Conservation (phyloP, 2,888 invertebrate genomes). For the Drosophila rubida region DNA sequence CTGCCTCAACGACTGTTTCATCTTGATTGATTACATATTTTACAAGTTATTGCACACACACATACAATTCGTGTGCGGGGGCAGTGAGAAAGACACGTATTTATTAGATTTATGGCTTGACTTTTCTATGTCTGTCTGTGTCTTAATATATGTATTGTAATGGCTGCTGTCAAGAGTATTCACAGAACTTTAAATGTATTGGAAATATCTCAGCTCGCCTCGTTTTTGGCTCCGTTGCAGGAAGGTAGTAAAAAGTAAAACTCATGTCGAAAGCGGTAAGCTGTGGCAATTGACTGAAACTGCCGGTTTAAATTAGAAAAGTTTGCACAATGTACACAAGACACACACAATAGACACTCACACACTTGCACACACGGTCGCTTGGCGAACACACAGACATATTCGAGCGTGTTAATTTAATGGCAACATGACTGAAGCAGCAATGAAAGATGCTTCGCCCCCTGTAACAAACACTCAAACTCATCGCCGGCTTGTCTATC, state of each 20-base stretch:
- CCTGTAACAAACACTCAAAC: constrained; percentile 5
- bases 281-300: constrained; percentile 79
- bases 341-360: constrained; percentile 7
- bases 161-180: constrained; percentile 76
- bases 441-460: constrained; percentile 28
- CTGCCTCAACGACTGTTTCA: constrained; percentile 80
- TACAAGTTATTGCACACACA: constrained; percentile 76
- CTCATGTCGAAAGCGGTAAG: constrained; percentile 80
- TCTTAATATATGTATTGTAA: constrained; percentile 57
- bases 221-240: constrained; percentile 28
- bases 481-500: constrained; percentile 1
- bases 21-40: constrained; percentile 80
- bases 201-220: constrained; percentile 62
- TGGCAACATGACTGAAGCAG: constrained; percentile 70
- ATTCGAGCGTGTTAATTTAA: constrained; percentile 77
- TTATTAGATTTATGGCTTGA: constrained; percentile 78
- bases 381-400: constrained; percentile 15
- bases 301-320: constrained; percentile 79
- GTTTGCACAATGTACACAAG: constrained; percentile 73
- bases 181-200: constrained; percentile 80
- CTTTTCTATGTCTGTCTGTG: constrained; percentile 51
- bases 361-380: not conserved
- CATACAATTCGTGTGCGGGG: not conserved
- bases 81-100: constrained; percentile 67
- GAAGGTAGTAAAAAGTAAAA: constrained; percentile 75